Evolutionary conservation across 2,888 invertebrate species (phyloP).

Genomic region (Dryadula phaetusa): DNA sequence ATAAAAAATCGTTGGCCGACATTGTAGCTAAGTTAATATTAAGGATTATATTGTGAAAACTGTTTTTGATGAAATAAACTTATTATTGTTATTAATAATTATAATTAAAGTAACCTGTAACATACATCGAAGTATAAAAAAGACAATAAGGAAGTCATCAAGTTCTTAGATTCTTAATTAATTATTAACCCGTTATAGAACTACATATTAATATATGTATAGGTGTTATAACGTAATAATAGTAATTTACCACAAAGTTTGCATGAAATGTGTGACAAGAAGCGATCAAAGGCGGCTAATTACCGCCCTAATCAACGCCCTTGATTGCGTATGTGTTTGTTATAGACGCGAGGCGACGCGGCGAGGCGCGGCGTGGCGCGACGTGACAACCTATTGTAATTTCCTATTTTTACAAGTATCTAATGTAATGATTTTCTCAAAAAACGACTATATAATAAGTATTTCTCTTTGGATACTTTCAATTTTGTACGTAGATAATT

Average conservation of each 20-base stretch:
- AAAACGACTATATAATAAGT: conserved; percentile 1
- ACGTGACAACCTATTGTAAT: conserved; percentile 52
- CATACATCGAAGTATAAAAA: no score
- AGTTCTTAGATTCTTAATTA: no score
- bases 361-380: conserved; percentile 28
- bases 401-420: conserved; percentile 17
- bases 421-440: conserved; percentile 12
- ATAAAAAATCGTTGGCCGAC: no score
- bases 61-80: no score
- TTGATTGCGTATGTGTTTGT: conserved; percentile 74
- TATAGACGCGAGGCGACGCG: conserved; percentile 54
- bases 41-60: no score
- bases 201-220: background rate
- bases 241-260: conserved; percentile 57
- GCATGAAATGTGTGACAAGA: conserved; percentile 67
- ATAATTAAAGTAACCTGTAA: no score
- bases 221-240: conserved; percentile 47
- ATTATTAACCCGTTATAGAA: background rate
- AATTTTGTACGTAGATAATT: no score
- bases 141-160: no score
- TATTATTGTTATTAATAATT: no score
- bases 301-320: conserved; percentile 74
- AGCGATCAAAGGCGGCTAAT: conserved; percentile 79
- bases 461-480: no score
- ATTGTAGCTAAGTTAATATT: no score